phyloP scores from a whole-genome alignment of 2,797 vertebrate genomes.

The Sebastes iracundus region DNA sequence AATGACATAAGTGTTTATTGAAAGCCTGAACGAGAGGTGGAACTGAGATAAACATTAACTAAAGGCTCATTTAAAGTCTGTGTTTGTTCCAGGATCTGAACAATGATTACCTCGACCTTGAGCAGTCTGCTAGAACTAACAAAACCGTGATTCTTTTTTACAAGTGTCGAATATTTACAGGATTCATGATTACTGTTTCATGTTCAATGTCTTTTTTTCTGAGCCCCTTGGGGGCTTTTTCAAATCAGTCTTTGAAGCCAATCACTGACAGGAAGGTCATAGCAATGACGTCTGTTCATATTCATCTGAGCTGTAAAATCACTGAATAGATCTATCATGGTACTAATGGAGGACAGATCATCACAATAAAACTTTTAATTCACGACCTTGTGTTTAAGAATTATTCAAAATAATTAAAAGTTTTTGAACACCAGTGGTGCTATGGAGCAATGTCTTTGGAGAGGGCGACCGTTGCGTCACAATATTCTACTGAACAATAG shows the following conservation, averaged over 20 bases:
- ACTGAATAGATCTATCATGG: neutral
- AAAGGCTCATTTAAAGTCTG: neutral
- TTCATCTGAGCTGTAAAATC: neutral
- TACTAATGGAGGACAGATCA: neutral
- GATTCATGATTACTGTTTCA: neutral
- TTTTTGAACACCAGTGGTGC: neutral
- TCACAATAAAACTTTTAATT: neutral
- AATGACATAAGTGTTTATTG: constrained; percentile 48
- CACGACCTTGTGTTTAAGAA: neutral
- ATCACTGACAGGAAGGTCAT: constrained; percentile 1
- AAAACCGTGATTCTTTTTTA: neutral
- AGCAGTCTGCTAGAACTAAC: neutral
- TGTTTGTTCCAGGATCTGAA: constrained; percentile 4
- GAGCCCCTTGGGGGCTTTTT: neutral
- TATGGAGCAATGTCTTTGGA: no score
- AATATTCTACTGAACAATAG: neutral
- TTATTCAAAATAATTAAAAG: neutral
- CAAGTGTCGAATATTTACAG: neutral
- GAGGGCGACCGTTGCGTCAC: no score
- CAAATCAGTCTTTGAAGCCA: neutral
- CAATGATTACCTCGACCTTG: constrained; percentile 71
- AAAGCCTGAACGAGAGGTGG: constrained; percentile 8
- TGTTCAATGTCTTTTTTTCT: neutral
- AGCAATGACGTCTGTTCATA: neutral
- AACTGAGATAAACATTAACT: constrained; percentile 58